Evolutionary conservation across 2,797 vertebrate genomes (phyloP).

Genomic region (Heteromormyrus szaboi): DNA sequence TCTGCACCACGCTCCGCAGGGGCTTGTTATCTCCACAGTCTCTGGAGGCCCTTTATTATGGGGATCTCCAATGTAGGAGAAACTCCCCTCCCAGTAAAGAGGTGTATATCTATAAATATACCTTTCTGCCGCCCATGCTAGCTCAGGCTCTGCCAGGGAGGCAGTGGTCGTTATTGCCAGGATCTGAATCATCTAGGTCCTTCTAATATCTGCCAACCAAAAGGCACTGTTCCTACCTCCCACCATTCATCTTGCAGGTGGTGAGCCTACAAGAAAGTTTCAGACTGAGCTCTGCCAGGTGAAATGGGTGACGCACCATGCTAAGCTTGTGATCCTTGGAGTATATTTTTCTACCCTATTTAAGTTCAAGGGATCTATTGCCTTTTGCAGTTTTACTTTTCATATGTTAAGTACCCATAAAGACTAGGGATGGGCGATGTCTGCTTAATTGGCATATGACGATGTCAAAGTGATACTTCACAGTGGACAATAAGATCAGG

Average conservation of each 20-base stretch:
- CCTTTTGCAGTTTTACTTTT: background rate
- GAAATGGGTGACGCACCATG: background rate
- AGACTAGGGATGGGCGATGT: background rate
- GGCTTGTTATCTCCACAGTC: background rate
- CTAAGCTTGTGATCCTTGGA: background rate
- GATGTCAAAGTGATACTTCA: background rate
- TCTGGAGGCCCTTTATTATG: background rate
- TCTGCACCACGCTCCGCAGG: background rate
- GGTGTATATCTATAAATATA: background rate
- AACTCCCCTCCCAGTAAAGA: background rate
- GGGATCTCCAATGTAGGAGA: background rate
- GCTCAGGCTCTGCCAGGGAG: background rate
- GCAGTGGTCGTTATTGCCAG: background rate
- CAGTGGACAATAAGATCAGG: background rate
- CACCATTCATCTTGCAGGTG: background rate
- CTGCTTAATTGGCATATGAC: background rate
- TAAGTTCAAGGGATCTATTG: background rate
- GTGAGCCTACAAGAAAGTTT: background rate
- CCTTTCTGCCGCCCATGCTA: background rate
- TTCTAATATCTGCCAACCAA: background rate
- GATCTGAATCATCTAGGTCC: background rate
- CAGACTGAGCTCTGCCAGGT: background rate
- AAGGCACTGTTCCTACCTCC: background rate
- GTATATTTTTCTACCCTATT: background rate
- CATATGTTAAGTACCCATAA: background rate